A percentile compares a stretch with the other conserved stretches of the same genome.
Evolutionary conservation across 2,113 vertebrate species (phyloP).

Genomic region (Herpailurus yagouaroundi): DNA sequence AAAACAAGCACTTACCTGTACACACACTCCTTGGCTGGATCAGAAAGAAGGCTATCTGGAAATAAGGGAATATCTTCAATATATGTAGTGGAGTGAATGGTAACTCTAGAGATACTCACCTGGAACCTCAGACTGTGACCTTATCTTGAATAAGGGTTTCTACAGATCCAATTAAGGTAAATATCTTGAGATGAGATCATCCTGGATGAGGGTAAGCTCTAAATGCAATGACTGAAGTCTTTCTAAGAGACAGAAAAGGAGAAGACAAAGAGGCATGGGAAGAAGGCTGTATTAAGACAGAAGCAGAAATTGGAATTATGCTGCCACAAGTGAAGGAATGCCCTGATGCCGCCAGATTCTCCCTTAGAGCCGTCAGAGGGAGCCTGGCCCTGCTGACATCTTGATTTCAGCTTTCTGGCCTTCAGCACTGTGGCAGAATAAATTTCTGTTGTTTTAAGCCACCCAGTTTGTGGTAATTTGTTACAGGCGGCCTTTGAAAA

Average conservation of each 20-base stretch:
- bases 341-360: background rate
- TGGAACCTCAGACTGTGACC: background rate
- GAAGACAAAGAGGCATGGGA: background rate
- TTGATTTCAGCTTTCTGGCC: background rate
- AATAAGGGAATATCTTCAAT: background rate
- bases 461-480: background rate
- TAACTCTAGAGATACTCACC: background rate
- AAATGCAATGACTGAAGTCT: background rate
- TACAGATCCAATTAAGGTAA: background rate
- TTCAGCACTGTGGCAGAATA: background rate
- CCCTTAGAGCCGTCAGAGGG: background rate
- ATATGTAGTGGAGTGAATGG: background rate
- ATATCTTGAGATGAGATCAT: background rate
- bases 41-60: background rate
- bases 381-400: background rate
- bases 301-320: background rate
- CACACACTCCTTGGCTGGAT: background rate
- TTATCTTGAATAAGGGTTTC: background rate
- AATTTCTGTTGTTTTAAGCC: background rate
- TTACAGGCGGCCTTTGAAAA: background rate
- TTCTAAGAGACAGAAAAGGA: background rate
- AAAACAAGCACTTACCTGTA: background rate
- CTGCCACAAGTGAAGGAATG: background rate
- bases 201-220: background rate
- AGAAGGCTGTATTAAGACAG: background rate